Evolutionary conservation across 2,888 invertebrate genomes (phyloP), one percentile per base, ranked within the genome.

Genomic region (Sminthurides aquaticus): DNA sequence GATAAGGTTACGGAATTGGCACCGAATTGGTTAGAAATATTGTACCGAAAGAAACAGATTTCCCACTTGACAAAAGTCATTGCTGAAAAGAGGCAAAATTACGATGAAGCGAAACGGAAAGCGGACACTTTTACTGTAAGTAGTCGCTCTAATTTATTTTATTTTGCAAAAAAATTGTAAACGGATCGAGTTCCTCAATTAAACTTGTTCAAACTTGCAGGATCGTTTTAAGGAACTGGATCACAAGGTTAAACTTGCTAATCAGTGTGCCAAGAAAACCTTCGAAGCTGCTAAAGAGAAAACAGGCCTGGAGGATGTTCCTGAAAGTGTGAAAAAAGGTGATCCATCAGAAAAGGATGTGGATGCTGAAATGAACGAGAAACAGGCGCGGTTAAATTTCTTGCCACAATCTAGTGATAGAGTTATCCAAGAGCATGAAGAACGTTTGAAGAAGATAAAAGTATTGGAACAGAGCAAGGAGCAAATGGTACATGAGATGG

Each of bases 361-460:
- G 11, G 43, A 55, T 3, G 22, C 55, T 18, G 65, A 65, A 20
- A 65, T 65, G 27, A 54, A 49, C 48, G 26, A 25, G 29, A 22
- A 25, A 2, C 26, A 49, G 18, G 58, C 64, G 29, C 57, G 69
- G 66, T 55, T 73, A 1, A 60, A 60, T 1, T 69, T 71, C 49
- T 49, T 71, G 8, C 61, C 61, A 49, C 70, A 70, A 2, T 60
- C 62, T n/a, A 68, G 68, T 59, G 63, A 65, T 2, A 49, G 63
- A 11, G 62, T 84, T n/a, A 75, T 86, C 1, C 78, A 79, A 68
- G 85, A 87, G 65, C 90, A 85, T 74, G 85, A 88, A 64, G 80
- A 81, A 18, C 79, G 85, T 0, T 79, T 84, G 69, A 79, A 76
- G 29, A 76, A 79, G 28, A 85, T 90, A 22, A 78, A 81, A 1